Evolutionary conservation across 2,888 invertebrate genomes (phyloP).

Genomic region (Eupeodes latifasciatus): DNA sequence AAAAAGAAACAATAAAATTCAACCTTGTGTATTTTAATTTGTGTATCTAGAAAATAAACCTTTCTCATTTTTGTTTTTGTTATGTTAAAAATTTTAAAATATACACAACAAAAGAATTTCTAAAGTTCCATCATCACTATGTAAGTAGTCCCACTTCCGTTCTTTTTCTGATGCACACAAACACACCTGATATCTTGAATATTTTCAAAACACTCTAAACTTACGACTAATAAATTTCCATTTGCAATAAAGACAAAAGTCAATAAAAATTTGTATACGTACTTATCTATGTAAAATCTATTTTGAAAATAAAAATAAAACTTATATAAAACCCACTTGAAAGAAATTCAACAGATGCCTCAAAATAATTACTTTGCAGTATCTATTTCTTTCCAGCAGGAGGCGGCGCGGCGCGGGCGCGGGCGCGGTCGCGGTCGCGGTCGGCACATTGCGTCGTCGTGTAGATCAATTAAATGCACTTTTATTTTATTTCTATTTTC

Average conservation of each 20-base stretch:
- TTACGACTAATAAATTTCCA: conserved; percentile 24
- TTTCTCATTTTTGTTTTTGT: conserved; percentile 5
- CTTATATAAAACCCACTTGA: conserved; percentile 12
- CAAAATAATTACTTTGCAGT: not conserved
- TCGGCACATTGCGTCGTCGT: too few relatives aligned
- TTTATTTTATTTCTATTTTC: not conserved
- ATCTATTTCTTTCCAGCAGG: not conserved
- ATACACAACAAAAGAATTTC: not conserved
- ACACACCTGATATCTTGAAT: not conserved
- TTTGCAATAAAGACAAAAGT: conserved; percentile 14
- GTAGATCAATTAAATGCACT: conserved; percentile 20
- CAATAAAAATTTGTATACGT: not conserved
- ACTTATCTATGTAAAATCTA: not conserved
- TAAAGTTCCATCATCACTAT: not conserved
- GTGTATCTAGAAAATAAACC: not conserved
- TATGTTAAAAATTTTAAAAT: not conserved
- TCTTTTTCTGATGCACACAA: not conserved
- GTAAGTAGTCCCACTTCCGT: not conserved
- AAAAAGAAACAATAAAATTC: too few relatives aligned
- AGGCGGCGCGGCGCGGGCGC: too few relatives aligned
- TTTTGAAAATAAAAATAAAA: conserved; percentile 4
- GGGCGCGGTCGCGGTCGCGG: too few relatives aligned
- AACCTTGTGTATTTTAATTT: too few relatives aligned
- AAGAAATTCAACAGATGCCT: conserved; percentile 22
- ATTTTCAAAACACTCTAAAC: conserved; percentile 18